phyloP scores from a whole-genome alignment of 2,888 invertebrate genomes.

The Drosophila anomelani region DNA sequence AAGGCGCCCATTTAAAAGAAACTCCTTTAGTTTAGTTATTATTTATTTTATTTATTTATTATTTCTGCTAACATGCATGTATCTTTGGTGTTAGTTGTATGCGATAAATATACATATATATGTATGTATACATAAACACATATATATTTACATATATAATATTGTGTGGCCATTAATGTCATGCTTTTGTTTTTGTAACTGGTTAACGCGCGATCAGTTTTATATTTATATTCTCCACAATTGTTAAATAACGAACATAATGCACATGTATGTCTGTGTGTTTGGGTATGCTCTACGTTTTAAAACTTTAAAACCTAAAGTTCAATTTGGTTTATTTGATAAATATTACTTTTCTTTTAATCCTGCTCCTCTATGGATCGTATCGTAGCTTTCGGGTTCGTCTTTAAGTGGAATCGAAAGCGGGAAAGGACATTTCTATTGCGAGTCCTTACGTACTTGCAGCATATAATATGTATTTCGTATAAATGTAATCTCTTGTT shows the following conservation, averaged over 20 bases:
- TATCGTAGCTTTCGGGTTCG: conserved; percentile 10
- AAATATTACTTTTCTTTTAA: conserved; percentile 56
- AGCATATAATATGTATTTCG: conserved; percentile 42
- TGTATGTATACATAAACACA: conserved; percentile 33
- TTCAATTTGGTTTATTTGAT: conserved; percentile 63
- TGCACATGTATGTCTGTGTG: conserved; percentile 41
- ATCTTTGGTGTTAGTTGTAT: conserved; percentile 63
- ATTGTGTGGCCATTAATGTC: conserved; percentile 39
- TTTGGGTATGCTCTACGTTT: conserved; percentile 50
- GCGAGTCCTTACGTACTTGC: conserved; percentile 28
- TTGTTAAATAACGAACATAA: conserved; percentile 61
- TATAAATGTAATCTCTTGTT: conserved; percentile 40
- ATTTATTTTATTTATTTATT: conserved; percentile 62
- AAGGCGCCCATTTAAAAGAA: conserved; percentile 1
- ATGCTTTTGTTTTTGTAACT: conserved; percentile 52
- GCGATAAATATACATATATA: conserved; percentile 51
- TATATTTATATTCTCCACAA: conserved; percentile 33
- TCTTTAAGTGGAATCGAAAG: conserved; percentile 36
- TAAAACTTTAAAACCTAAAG: conserved; percentile 71
- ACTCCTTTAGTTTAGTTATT: conserved; percentile 10
- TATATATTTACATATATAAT: conserved; percentile 57
- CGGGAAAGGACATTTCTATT: conserved; percentile 50
- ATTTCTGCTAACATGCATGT: conserved; percentile 76
- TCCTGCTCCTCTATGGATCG: neutral
- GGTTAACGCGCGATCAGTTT: conserved; percentile 53